Conservation (phyloP, 53 echinoderm and acorn worm species). For the Mesocentrotus franciscanus region DNA sequence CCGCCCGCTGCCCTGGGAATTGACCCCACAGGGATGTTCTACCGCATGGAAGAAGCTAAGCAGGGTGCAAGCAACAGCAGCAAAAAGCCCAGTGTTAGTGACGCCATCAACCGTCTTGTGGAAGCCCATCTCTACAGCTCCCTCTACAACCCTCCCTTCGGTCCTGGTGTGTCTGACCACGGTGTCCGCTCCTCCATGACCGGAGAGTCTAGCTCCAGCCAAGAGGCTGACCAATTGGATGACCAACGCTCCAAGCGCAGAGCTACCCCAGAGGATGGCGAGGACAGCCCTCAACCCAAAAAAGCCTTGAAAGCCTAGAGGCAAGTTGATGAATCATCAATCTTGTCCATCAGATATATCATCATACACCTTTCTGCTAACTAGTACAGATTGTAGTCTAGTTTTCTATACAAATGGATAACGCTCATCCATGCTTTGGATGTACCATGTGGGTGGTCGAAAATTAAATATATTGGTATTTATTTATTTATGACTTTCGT, state of each 20-base stretch:
- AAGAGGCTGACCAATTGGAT: slow-evolving; percentile 31
- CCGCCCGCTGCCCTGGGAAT: slow-evolving; percentile 79
- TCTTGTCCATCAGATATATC: background rate
- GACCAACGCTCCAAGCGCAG: slow-evolving; percentile 49
- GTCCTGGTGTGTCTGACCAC: slow-evolving; percentile 3
- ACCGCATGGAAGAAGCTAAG: slow-evolving; percentile 70
- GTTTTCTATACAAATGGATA: slow-evolving; percentile 12
- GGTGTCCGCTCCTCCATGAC: background rate
- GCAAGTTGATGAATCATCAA: slow-evolving; percentile 24
- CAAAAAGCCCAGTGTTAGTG: slow-evolving; percentile 86
- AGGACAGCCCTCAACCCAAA: slow-evolving; percentile 60
- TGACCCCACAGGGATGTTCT: slow-evolving; percentile 82
- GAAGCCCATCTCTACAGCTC: slow-evolving; percentile 96
- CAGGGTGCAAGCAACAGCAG: slow-evolving; percentile 64
- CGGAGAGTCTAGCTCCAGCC: slow-evolving; percentile 54
- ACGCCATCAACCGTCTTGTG: slow-evolving; percentile 95
- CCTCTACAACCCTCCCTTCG: slow-evolving; percentile 41
- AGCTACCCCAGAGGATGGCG: background rate
- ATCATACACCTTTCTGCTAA: slow-evolving; percentile 18
- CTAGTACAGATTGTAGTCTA: slow-evolving; percentile 46
- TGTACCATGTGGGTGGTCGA: background rate
- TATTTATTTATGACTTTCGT: slow-evolving; percentile 57
- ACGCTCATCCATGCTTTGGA: background rate
- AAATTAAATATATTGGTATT: slow-evolving; percentile 15
- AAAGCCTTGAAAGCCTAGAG: slow-evolving; percentile 68